Conservation (phyloP, 2,888 invertebrate species). For the Nowickia ferox region DNA sequence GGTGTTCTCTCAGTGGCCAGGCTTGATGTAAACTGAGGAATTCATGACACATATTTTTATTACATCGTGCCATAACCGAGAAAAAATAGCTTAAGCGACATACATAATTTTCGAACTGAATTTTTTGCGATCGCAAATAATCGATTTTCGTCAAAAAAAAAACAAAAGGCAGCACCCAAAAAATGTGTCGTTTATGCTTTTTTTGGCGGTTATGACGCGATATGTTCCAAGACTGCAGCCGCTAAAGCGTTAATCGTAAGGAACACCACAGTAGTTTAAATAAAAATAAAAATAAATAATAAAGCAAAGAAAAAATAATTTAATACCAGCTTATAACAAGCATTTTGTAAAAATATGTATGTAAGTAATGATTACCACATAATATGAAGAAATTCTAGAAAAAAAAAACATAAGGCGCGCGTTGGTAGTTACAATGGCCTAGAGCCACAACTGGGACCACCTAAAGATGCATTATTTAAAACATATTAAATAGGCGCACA, state of each 20-base stretch:
- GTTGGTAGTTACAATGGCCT: constrained; percentile 39
- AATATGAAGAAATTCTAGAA: constrained; percentile 25
- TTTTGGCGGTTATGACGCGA: too few relatives aligned
- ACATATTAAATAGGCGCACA: constrained; percentile 17
- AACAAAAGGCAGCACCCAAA: too few relatives aligned
- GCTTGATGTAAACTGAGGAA: too few relatives aligned
- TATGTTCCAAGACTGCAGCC: not conserved
- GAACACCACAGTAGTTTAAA: constrained; percentile 15
- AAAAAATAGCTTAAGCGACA: too few relatives aligned
- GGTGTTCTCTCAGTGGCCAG: too few relatives aligned
- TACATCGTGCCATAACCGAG: too few relatives aligned
- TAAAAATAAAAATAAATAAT: constrained; percentile 30
- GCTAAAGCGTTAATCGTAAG: constrained; percentile 31
- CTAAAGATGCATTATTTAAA: constrained; percentile 50
- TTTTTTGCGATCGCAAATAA: too few relatives aligned
- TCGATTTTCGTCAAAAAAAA: too few relatives aligned
- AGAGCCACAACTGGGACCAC: constrained; percentile 59
- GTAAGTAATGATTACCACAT: constrained; percentile 37
- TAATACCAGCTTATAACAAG: constrained; percentile 44
- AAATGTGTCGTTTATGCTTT: too few relatives aligned
- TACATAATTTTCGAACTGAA: too few relatives aligned
- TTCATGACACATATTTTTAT: not conserved
- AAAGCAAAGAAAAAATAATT: constrained; percentile 32
- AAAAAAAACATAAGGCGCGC: constrained; percentile 37
- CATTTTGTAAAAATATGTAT: constrained; percentile 8